Base-by-base conservation (phyloP, 2,888 invertebrate species). In the Seira musarum region DNA sequence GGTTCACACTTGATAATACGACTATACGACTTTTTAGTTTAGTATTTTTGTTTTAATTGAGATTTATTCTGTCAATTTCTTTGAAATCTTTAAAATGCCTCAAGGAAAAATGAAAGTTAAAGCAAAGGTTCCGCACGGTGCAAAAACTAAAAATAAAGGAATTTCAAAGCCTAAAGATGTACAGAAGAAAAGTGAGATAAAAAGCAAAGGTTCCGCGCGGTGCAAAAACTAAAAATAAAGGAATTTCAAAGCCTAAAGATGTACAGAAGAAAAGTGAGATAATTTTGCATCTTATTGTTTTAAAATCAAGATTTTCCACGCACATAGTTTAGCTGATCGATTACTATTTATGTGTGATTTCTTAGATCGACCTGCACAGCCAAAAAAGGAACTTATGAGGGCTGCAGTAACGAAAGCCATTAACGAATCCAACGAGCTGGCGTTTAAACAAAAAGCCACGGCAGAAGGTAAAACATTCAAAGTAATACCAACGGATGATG, bases 31-130 rank as follows among this genome's bases (percentile, higher is more conserved):
- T n/a, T n/a, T n/a, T n/a, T n/a, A n/a, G n/a, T n/a, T n/a, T n/a
- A n/a, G n/a, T n/a, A 46, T 46, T 46, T 46, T 46, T 46, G 46
- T 46, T 46, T 46, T 46, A 13, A n/a, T n/a, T n/a, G n/a, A n/a
- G n/a, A n/a, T n/a, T n/a, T n/a, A n/a, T n/a, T n/a, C n/a, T n/a
- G n/a, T n/a, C n/a, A n/a, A n/a, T n/a, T n/a, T n/a, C n/a, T n/a
- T n/a, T n/a, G n/a, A n/a, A 46, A 46, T 46, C 13, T 13, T n/a
- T n/a, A 74, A 57, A 5, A 81, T 81, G 81, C 81, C 81, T 1
- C 81, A 81, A 69, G 81, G 81, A 40, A 81, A 81, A 46, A 66
- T 81, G 68, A 81, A 77, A 46, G 81, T 81, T 25, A 81, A 79
- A 74, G 81, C 81, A 1, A 77, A 73, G 57, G 30, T 81, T 67